These are phyloP conservation scores for Xyliphius kryptos DNA, from an alignment of 2,113 vertebrate species.

Conservation along the genomic window DNA sequence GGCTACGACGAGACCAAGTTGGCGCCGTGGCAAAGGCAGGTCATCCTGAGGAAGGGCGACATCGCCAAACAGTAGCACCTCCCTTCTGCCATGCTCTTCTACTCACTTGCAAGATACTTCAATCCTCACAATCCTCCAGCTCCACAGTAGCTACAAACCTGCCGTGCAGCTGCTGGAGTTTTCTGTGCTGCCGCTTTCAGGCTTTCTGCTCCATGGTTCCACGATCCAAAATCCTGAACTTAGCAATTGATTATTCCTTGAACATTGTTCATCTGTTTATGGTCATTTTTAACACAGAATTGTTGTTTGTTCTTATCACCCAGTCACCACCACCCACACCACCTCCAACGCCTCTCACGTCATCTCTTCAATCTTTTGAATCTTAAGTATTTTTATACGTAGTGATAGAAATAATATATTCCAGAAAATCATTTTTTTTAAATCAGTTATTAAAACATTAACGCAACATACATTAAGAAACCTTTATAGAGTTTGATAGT, in stretches of 20 bases:
- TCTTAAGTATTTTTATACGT: not conserved
- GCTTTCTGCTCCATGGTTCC: no score
- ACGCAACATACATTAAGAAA: not conserved
- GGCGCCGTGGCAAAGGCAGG: constrained; percentile 93
- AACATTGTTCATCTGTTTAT: no score
- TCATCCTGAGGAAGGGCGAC: constrained; percentile 95
- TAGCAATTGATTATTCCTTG: no score
- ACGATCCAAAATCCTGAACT: no score
- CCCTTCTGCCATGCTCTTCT: not conserved
- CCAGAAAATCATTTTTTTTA: not conserved
- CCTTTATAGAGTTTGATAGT: constrained; percentile 2
- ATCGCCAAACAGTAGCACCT: constrained; percentile 77
- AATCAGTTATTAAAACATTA: not conserved
- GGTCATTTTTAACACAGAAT: no score
- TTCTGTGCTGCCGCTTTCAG: no score
- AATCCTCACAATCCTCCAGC: constrained; percentile 13
- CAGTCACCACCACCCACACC: no score
- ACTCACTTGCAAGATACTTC: constrained; percentile 9
- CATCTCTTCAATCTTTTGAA: no score
- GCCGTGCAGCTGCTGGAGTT: no score
- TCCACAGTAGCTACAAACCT: not conserved
- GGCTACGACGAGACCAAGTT: constrained; percentile 95
- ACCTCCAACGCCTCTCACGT: no score
- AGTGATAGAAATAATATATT: constrained; percentile 6
- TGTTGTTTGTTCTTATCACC: no score